Conservation (phyloP, 2,797 vertebrate species). For the Pangasius macronema region DNA sequence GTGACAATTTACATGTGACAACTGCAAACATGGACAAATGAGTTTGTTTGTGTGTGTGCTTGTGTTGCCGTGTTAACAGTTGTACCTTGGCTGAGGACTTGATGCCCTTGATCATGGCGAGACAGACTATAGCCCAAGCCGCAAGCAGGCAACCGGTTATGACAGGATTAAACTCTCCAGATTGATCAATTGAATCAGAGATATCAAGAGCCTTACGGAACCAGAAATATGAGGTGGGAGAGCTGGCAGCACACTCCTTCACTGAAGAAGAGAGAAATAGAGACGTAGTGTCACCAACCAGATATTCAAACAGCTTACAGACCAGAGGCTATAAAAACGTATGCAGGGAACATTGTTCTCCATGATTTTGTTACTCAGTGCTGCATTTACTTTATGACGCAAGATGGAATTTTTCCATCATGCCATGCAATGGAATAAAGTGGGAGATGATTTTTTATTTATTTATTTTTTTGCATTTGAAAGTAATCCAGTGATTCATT, state of each 20-base stretch:
- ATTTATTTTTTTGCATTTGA: no score
- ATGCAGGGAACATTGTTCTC: background rate
- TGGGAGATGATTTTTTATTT: background rate
- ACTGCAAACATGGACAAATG: slow-evolving; percentile 13
- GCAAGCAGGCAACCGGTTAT: slow-evolving; percentile 81
- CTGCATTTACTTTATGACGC: background rate
- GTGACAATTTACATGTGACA: slow-evolving; percentile 1
- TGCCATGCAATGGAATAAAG: background rate
- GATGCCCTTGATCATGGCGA: slow-evolving; percentile 87
- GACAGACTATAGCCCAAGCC: slow-evolving; percentile 79
- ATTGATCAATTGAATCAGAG: slow-evolving; percentile 77
- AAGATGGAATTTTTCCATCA: background rate
- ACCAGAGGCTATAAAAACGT: no score
- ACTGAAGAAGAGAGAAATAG: slow-evolving; percentile 60
- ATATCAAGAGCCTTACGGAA: slow-evolving; percentile 82
- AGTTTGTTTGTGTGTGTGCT: slow-evolving; percentile 12
- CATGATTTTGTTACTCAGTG: background rate
- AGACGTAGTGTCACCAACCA: background rate
- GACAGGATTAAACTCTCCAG: slow-evolving; percentile 73
- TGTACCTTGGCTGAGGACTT: slow-evolving; percentile 83
- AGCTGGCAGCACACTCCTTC: slow-evolving; percentile 74
- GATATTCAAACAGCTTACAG: slow-evolving; percentile 1
- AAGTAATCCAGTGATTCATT: background rate
- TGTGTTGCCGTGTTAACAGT: background rate
- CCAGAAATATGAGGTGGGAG: slow-evolving; percentile 84